A percentile compares a stretch with the other conserved stretches of the same genome.
phyloP scores from a whole-genome alignment of 2,888 invertebrate genomes.

The Leptogaster cylindrica region DNA sequence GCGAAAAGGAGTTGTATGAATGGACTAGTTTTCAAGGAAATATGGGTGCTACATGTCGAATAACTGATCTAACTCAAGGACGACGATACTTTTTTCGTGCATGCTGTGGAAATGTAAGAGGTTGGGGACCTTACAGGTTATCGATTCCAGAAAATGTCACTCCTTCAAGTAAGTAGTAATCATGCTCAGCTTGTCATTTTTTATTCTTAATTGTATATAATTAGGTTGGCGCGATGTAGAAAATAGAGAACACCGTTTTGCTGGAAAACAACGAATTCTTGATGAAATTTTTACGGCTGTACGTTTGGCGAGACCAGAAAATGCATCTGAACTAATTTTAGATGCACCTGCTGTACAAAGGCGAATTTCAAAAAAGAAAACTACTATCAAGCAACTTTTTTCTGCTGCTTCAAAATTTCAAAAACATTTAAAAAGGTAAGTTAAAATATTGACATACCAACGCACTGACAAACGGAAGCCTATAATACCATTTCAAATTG shows the following conservation, averaged over 20 bases:
- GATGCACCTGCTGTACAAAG: slow-evolving; percentile 71
- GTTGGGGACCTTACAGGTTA: slow-evolving; percentile 79
- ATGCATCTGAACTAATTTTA: slow-evolving; percentile 72
- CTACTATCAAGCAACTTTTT: slow-evolving; percentile 91
- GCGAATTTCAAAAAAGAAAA: slow-evolving; percentile 81
- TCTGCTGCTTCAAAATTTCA: slow-evolving; percentile 97
- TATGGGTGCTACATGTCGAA: slow-evolving; percentile 63
- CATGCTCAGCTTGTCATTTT: not conserved
- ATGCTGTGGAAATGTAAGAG: slow-evolving; percentile 91
- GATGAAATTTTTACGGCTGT: slow-evolving; percentile 78
- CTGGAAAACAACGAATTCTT: slow-evolving; percentile 74
- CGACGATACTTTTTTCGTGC: slow-evolving; percentile 88
- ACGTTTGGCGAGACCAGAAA: slow-evolving; percentile 65
- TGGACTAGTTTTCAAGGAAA: slow-evolving; percentile 62
- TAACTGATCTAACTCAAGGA: slow-evolving; percentile 82
- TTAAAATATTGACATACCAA: no score
- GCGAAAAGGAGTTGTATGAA: slow-evolving; percentile 77
- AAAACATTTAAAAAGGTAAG: slow-evolving; percentile 82
- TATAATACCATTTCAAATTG: no score
- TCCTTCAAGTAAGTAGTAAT: slow-evolving; percentile 78
- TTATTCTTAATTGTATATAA: not conserved
- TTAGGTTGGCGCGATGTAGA: slow-evolving; percentile 87
- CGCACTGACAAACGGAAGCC: no score
- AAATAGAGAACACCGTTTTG: slow-evolving; percentile 70
- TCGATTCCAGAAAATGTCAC: slow-evolving; percentile 85